Conservation (phyloP, 2,797 vertebrate genomes). For the Octomys mimax region DNA sequence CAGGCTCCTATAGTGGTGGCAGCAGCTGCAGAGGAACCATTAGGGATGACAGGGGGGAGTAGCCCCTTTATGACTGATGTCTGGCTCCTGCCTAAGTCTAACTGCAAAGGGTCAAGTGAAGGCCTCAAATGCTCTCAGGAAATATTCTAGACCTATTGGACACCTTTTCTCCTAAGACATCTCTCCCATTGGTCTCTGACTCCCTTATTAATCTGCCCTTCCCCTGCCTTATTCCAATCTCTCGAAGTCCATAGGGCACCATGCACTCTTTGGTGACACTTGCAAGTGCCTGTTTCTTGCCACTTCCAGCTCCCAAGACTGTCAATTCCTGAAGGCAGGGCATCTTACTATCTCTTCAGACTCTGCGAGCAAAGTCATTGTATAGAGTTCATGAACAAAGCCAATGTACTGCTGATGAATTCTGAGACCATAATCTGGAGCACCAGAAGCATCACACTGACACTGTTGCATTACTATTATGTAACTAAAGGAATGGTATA, state of each 20-base stretch:
- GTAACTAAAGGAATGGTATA: neutral
- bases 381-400: rapidly evolving
- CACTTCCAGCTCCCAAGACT: neutral
- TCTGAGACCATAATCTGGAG: neutral
- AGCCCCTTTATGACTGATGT: rapidly evolving
- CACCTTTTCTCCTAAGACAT: neutral
- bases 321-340: neutral
- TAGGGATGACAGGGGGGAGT: neutral
- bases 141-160: neutral
- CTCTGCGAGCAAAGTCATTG: neutral
- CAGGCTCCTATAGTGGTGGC: rapidly evolving
- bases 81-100: neutral
- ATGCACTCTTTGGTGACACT: neutral
- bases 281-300: neutral
- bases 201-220: neutral
- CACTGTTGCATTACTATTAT: no score
- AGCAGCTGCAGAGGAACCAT: neutral
- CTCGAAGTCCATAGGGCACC: no score
- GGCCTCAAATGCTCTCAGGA: neutral
- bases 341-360: neutral
- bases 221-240: no score
- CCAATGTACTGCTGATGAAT: neutral
- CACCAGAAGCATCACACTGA: neutral
- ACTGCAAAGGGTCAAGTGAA: neutral
- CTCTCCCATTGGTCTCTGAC: neutral